Conservation (phyloP, 2,888 invertebrate species). For the Nycteola revayana region DNA sequence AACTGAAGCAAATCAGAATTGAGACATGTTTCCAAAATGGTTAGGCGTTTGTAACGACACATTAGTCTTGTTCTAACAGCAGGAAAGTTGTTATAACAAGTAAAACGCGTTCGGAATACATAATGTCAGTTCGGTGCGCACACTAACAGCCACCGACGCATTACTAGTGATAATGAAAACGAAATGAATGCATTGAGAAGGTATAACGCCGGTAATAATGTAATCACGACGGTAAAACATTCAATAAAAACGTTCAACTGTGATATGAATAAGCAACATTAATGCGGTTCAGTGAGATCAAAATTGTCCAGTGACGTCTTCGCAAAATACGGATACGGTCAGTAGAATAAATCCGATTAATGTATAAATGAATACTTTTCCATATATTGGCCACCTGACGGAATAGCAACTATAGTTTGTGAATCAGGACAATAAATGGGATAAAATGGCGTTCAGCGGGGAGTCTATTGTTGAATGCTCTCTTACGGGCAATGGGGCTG, state of each 20-base stretch:
- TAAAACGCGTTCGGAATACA: conserved; percentile 58
- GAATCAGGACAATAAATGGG: conserved; percentile 64
- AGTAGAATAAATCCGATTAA: conserved; percentile 43
- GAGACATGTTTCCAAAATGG: conserved; percentile 33
- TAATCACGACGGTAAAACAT: conserved; percentile 35
- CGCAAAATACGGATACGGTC: conserved; percentile 36
- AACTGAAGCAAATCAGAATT: conserved; percentile 38
- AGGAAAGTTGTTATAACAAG: conserved; percentile 64
- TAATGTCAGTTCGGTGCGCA: conserved; percentile 55
- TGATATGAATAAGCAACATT: conserved; percentile 24
- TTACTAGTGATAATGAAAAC: conserved; percentile 58
- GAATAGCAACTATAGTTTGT: conserved; percentile 48
- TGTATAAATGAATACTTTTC: conserved; percentile 58
- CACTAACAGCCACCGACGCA: conserved; percentile 47
- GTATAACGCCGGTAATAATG: conserved; percentile 33
- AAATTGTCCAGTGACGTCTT: conserved; percentile 30
- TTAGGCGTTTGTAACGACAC: conserved; percentile 40
- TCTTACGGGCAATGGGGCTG: conserved; percentile 52
- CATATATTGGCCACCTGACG: conserved; percentile 67
- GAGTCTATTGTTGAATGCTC: conserved; percentile 71
- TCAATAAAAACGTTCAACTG: conserved; percentile 34
- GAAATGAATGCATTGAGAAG: conserved; percentile 49
- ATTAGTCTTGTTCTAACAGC: conserved; percentile 51
- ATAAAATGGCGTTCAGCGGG: conserved; percentile 71
- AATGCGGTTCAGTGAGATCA: conserved; percentile 19